These are phyloP conservation scores for Oedothorax gibbosus DNA, from an alignment of 1,140 invertebrate genomes.

Conservation along the genomic window DNA sequence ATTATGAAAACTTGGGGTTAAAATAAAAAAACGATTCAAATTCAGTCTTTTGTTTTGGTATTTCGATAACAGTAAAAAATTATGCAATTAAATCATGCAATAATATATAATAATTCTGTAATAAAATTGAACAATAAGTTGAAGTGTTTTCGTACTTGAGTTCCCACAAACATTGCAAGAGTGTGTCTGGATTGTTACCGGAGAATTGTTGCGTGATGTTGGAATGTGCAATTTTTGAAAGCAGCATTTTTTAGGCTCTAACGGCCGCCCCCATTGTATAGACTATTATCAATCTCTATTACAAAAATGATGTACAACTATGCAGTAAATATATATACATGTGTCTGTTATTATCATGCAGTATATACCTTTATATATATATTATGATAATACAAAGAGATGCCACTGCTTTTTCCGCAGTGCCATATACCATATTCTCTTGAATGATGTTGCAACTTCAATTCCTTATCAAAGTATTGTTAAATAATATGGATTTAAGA, in stretches of 20 bases:
- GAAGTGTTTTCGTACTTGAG: no score
- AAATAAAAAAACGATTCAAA: no score
- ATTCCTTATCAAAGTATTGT: constrained; percentile 61
- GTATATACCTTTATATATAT: constrained; percentile 48
- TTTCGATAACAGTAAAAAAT: no score
- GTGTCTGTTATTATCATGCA: constrained; percentile 46
- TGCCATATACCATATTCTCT: constrained; percentile 31
- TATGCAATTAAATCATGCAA: no score
- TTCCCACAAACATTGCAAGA: not conserved
- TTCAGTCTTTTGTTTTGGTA: no score
- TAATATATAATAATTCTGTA: no score
- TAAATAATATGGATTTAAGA: constrained; percentile 46
- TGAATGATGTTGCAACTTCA: constrained; percentile 58
- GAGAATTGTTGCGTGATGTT: constrained; percentile 27
- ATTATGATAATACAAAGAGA: not conserved
- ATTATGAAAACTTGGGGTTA: no score
- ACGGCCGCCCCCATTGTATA: constrained; percentile 37
- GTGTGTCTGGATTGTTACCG: constrained; percentile 27
- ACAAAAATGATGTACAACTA: constrained; percentile 38
- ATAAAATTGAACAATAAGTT: no score
- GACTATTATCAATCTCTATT: constrained; percentile 50
- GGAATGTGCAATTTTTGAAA: constrained; percentile 47
- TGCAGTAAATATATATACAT: constrained; percentile 57
- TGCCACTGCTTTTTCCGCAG: constrained; percentile 52
- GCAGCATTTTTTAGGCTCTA: constrained; percentile 51